These are phyloP conservation scores for Istiophorus platypterus DNA, from an alignment of 2,113 vertebrate species.

Conservation along the genomic window DNA sequence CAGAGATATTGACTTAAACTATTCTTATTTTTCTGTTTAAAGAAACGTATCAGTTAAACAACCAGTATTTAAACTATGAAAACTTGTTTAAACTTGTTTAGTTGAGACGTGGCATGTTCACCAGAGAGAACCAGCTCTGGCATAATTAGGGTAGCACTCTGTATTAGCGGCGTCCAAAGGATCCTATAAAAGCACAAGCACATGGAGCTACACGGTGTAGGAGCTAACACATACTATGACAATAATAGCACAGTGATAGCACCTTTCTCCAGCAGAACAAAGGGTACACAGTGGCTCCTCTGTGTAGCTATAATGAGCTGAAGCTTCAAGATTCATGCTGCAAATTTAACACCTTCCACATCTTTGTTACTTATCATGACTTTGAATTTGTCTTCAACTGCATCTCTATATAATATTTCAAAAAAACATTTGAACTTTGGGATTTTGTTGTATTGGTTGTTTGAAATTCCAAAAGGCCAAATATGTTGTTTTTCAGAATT, in stretches of 20 bases:
- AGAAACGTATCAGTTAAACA: background rate
- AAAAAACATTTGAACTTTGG: background rate
- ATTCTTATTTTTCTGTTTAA: background rate
- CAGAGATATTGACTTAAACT: background rate
- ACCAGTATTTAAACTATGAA: background rate
- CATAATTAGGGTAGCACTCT: constrained; percentile 1
- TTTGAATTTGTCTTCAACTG: background rate
- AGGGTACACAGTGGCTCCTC: background rate
- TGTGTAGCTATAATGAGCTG: constrained; percentile 1
- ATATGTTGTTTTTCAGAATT: background rate
- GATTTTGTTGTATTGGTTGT: background rate
- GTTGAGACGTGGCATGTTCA: background rate
- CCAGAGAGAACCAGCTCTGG: background rate
- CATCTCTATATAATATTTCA: too few species aligned
- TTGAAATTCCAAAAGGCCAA: background rate
- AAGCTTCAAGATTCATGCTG: background rate
- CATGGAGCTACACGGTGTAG: background rate
- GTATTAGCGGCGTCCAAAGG: background rate
- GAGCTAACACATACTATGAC: background rate
- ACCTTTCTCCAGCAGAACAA: background rate
- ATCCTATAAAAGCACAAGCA: background rate
- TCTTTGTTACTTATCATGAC: background rate
- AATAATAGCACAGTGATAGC: background rate
- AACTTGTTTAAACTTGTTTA: background rate
- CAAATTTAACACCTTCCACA: background rate